Evolutionary conservation across 2,113 vertebrate genomes (phyloP), one percentile per base, ranked within the genome.

Genomic region (Oplegnathus fasciatus): DNA sequence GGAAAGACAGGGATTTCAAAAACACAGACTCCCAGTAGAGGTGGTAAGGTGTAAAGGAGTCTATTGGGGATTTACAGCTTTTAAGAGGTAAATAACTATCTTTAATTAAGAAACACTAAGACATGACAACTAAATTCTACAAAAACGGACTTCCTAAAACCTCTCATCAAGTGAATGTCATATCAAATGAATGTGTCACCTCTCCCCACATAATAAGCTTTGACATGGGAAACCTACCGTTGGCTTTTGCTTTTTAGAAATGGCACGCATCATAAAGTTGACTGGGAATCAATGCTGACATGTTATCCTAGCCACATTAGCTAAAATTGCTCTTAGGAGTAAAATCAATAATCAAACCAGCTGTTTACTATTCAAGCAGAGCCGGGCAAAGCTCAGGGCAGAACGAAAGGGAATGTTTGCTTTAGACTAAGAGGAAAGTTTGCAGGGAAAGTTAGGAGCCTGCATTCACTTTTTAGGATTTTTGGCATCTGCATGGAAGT

Each of bases 401-500:
- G 58, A 83, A 71, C 66, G 62, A 80, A 37, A 26, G 60, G 80
- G 65, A 44, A 40, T 79, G 14, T 90, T 87, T 83, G 86, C 55
- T 78, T 90, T 82, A 30, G 76, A 77, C 86, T 91, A 92, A 90
- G 71, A 91, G 91, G 85, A 91, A 93, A 94, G 91, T 94, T 90
- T 89, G 73, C 74, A 48, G 72, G 50, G 50, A 61, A 93, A 94
- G 75, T 91, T 87, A 55, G 5, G 48, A 84, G 73, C 34, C 62
- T 26, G 37, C 62, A 8, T 82, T 86, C 75, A 86, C 78, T 86
- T 89, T 57, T 78, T 55, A 74, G 68, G 65, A 57, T 71, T 88
- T 88, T 73, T 1, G 82, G 76, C 74, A 84, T 87, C 50, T 70
- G 81, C 52, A 62, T 86, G 68, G 73, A 91, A 91, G 87, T 82